Conservation (phyloP, 2,797 vertebrate species). For the Poecilia wingei region DNA sequence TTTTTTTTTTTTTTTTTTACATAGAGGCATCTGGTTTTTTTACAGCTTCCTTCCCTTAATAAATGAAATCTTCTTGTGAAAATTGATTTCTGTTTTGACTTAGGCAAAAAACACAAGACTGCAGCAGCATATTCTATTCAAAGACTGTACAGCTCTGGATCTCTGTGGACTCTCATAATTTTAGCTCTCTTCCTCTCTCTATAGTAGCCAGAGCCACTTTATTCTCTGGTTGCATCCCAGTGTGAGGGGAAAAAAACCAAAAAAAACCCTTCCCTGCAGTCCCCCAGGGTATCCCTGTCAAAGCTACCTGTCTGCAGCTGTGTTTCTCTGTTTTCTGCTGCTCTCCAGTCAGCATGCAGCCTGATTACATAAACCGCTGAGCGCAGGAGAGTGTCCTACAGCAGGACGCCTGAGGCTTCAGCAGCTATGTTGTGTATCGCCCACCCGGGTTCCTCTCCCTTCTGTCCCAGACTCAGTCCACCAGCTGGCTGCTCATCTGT, state of each 20-base stretch:
- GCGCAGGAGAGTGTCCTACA: conserved; percentile 62
- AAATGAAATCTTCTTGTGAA: background rate
- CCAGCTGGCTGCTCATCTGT: conserved; percentile 64
- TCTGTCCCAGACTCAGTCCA: conserved; percentile 52
- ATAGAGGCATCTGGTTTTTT: background rate
- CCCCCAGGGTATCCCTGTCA: conserved; percentile 58
- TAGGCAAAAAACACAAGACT: background rate
- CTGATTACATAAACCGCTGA: conserved; percentile 66
- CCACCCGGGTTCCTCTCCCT: conserved; percentile 40
- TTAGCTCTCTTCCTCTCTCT: background rate
- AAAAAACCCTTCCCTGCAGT: conserved; percentile 45
- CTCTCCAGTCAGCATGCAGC: conserved; percentile 59
- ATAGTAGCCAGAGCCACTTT: conserved; percentile 18
- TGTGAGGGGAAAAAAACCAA: conserved; percentile 10
- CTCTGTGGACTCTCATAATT: background rate
- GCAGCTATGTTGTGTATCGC: conserved; percentile 48
- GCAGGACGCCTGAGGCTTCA: conserved; percentile 60
- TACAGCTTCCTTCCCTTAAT: background rate
- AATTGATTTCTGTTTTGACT: background rate
- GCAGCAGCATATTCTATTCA: background rate
- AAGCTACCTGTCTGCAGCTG: conserved; percentile 73
- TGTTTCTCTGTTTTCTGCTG: conserved; percentile 54
- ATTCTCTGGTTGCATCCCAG: conserved; percentile 51
- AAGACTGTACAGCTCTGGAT: conserved; percentile 6
- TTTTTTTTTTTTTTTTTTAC: background rate